Conservation (phyloP, 2,888 invertebrate genomes). For the Eremobia ochroleuca region DNA sequence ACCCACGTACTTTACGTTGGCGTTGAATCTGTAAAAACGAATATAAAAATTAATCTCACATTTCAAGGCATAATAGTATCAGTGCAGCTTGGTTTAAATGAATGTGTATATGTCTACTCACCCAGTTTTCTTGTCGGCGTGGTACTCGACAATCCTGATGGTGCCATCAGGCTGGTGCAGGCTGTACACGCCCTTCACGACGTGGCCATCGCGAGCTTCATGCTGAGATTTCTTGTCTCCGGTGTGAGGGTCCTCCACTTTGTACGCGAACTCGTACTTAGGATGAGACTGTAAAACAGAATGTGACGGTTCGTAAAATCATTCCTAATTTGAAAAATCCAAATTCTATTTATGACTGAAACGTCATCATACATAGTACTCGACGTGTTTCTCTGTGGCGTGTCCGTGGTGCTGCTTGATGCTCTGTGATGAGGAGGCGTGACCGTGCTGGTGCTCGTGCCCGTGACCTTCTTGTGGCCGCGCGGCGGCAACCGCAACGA, state of each 20-base stretch:
- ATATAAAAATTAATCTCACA: background rate
- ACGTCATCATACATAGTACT: slow-evolving; percentile 30
- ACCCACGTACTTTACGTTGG: slow-evolving; percentile 68
- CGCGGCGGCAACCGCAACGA: slow-evolving; percentile 31
- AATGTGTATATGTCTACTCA: background rate
- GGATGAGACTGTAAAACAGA: slow-evolving; percentile 32
- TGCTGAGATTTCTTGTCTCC: slow-evolving; percentile 84
- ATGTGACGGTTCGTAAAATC: background rate
- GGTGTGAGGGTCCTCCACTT: slow-evolving; percentile 86
- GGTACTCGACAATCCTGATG: slow-evolving; percentile 86
- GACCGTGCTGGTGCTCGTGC: slow-evolving; percentile 56
- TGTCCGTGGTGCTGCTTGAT: slow-evolving; percentile 59
- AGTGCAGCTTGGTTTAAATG: fast-evolving
- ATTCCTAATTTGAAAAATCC: background rate
- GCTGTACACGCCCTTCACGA: slow-evolving; percentile 90
- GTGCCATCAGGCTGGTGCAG: slow-evolving; percentile 88
- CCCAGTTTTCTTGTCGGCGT: slow-evolving; percentile 75
- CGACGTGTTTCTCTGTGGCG: slow-evolving; percentile 50
- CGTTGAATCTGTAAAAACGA: slow-evolving; percentile 72
- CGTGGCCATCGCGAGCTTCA: slow-evolving; percentile 88
- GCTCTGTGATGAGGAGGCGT: slow-evolving; percentile 73
- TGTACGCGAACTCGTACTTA: slow-evolving; percentile 81
- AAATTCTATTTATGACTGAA: background rate
- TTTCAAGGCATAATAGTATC: too few relatives aligned
- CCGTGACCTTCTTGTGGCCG: slow-evolving; percentile 46